Conservation (phyloP, 2,888 invertebrate species). For the Glyphotaelius pellucidus region DNA sequence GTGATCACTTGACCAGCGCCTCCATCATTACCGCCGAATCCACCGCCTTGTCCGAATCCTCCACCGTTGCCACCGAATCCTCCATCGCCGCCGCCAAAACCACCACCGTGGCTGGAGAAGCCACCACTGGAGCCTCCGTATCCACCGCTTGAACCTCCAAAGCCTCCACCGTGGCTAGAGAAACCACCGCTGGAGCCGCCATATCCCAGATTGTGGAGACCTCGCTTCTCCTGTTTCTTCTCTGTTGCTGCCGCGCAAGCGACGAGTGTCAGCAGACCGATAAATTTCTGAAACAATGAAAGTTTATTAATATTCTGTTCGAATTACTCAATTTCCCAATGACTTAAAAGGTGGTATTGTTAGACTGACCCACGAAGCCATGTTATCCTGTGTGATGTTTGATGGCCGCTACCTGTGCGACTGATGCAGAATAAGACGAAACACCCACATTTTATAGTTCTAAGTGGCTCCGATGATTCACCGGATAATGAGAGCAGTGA, state of each 20-base stretch:
- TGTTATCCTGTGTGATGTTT: conserved; percentile 32
- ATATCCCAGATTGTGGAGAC: conserved; percentile 46
- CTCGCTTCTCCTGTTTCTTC: conserved; percentile 54
- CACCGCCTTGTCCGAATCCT: conserved; percentile 42
- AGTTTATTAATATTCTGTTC: not conserved
- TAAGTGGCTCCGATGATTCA: conserved; percentile 35
- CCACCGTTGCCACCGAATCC: conserved; percentile 24
- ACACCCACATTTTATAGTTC: conserved; percentile 52
- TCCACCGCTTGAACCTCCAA: conserved; percentile 27
- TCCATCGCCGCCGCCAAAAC: conserved; percentile 38
- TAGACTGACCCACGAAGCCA: conserved; percentile 45
- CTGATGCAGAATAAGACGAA: conserved; percentile 43
- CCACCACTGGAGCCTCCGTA: conserved; percentile 23
- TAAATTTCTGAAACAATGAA: conserved; percentile 40
- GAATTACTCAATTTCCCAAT: not conserved
- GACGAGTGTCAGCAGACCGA: conserved; percentile 52
- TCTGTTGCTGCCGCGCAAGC: conserved; percentile 52
- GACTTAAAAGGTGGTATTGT: not conserved
- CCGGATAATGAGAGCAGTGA: conserved; percentile 25
- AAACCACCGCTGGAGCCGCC: conserved; percentile 35
- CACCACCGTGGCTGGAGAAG: not conserved
- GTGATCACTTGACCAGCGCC: conserved; percentile 68
- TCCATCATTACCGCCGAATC: conserved; percentile 39
- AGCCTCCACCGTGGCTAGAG: conserved; percentile 32
- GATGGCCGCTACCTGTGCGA: conserved; percentile 55